These are phyloP conservation scores for Coluber constrictor DNA, from an alignment of 2,797 vertebrate genomes.

Conservation along the genomic window DNA sequence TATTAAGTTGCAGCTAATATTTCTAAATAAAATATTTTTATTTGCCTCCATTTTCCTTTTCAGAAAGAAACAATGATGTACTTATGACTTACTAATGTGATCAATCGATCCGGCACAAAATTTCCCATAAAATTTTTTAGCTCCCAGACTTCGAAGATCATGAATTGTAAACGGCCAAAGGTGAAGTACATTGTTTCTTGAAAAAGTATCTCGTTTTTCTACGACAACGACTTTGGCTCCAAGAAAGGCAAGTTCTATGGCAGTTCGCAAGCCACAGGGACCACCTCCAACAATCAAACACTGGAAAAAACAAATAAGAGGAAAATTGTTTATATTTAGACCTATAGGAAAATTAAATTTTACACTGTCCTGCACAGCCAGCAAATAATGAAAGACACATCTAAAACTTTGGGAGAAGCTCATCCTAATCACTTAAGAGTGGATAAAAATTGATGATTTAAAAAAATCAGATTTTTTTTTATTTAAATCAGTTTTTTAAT, in stretches of 20 bases:
- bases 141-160: slow-evolving; percentile 89
- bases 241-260: slow-evolving; percentile 92
- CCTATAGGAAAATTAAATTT: neutral
- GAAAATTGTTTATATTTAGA: neutral
- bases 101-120: slow-evolving; percentile 97
- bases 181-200: slow-evolving; percentile 95
- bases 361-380: neutral
- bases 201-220: slow-evolving; percentile 95
- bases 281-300: slow-evolving; percentile 96
- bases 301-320: slow-evolving; percentile 63
- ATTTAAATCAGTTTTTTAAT: no score
- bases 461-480: no score
- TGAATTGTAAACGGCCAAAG: slow-evolving; percentile 98
- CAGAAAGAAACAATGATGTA: neutral
- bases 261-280: slow-evolving; percentile 91
- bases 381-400: neutral
- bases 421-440: no score
- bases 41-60: neutral
- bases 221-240: slow-evolving; percentile 94
- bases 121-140: slow-evolving; percentile 97
- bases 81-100: slow-evolving; percentile 90
- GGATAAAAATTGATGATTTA: no score
- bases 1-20: neutral
- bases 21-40: neutral
- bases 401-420: neutral